Percentiles rank a stretch among this genome's conserved stretches.
Evolutionary conservation across 2,113 vertebrate genomes (phyloP).

Genomic region (Tragelaphus strepsiceros): DNA sequence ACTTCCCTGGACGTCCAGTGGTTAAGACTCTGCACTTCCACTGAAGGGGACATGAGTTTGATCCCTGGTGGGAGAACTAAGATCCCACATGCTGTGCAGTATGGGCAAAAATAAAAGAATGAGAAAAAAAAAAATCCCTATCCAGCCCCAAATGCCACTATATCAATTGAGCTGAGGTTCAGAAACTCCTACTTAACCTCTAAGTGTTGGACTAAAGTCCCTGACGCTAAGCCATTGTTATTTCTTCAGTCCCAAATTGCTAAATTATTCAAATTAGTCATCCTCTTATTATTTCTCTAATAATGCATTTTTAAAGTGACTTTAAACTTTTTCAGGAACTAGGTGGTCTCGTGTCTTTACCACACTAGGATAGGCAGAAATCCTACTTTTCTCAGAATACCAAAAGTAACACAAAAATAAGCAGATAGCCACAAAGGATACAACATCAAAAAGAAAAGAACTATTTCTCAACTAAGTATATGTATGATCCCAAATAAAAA

Average conservation of each 20-base stretch:
- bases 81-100: background rate
- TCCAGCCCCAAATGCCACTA: background rate
- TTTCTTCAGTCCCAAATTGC: background rate
- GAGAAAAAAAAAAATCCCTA: background rate
- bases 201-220: background rate
- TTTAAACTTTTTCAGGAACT: background rate
- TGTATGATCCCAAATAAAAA: background rate
- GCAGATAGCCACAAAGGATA: background rate
- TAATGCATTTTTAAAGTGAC: background rate
- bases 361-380: background rate
- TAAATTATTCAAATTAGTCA: constrained; percentile 5
- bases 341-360: background rate
- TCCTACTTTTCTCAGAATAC: background rate
- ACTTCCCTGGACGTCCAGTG: background rate
- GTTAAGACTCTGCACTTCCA: background rate
- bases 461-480: background rate
- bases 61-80: background rate
- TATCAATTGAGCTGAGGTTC: background rate
- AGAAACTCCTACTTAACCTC: background rate
- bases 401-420: background rate
- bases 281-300: background rate
- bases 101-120: background rate
- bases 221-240: background rate
- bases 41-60: background rate
- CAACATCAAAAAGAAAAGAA: background rate